Percentiles rank a stretch among this genome's conserved stretches.
phyloP scores from a whole-genome alignment of 2,797 vertebrate species.

The Anguilla obscura region DNA sequence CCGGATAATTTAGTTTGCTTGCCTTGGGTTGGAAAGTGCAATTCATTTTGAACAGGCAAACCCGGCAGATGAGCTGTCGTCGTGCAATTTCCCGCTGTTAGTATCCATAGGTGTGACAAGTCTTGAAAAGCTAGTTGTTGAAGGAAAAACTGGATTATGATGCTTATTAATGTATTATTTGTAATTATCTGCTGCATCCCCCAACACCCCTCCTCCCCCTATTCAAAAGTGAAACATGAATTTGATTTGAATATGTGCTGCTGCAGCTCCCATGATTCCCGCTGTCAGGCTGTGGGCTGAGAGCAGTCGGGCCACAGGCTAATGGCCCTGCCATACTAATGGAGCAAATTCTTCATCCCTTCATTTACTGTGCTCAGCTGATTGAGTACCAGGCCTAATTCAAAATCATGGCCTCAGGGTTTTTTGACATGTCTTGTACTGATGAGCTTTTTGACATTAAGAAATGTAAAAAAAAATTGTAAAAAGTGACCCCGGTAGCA shows the following conservation, averaged over 20 bases:
- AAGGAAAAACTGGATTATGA: not conserved
- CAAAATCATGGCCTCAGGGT: conserved; percentile 22
- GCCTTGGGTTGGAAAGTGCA: not conserved
- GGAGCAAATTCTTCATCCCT: conserved; percentile 28
- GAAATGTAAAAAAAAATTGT: not conserved
- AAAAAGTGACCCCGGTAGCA: not conserved
- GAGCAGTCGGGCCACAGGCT: not conserved
- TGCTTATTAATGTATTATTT: not conserved
- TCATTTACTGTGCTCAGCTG: conserved; percentile 19
- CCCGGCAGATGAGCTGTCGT: not conserved
- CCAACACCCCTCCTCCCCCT: not conserved
- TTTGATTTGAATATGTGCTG: conserved; percentile 8
- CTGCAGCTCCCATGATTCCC: not conserved
- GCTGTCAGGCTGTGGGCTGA: conserved; percentile 20
- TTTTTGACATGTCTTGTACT: not conserved
- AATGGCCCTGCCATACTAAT: conserved; percentile 25
- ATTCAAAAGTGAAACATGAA: not conserved
- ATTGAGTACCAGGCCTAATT: conserved; percentile 32
- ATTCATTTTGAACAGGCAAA: not conserved
- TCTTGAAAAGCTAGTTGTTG: too few relatives aligned
- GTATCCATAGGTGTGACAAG: not conserved
- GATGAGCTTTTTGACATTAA: conserved; percentile 27
- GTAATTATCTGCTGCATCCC: not conserved
- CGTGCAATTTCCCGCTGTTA: not conserved
- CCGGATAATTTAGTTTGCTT: not conserved